phyloP scores from a whole-genome alignment of 2,797 vertebrate species.

The Limnodromus scolopaceus region DNA sequence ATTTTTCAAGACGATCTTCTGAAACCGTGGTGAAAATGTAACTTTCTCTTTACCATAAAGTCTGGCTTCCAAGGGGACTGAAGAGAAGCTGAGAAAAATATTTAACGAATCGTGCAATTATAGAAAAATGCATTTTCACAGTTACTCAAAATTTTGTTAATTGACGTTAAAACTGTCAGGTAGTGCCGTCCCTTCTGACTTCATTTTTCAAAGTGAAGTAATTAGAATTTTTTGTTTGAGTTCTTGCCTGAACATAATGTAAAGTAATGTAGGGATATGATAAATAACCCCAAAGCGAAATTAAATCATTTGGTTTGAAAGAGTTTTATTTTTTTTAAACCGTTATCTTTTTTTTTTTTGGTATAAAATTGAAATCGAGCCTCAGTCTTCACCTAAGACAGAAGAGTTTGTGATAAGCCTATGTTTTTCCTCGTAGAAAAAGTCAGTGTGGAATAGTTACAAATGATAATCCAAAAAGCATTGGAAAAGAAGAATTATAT shows the following conservation, averaged over 20 bases:
- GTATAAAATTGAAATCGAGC: background rate
- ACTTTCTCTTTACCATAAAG: background rate
- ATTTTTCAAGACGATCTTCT: background rate
- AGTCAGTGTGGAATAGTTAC: slow-evolving; percentile 25
- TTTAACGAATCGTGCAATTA: background rate
- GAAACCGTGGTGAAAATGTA: background rate
- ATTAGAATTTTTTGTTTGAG: background rate
- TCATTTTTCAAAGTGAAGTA: background rate
- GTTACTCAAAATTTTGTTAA: background rate
- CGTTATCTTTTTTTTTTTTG: background rate
- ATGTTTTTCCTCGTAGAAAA: background rate
- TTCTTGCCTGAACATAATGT: background rate
- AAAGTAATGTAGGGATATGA: background rate
- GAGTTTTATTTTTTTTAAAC: background rate
- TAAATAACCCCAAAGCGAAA: background rate
- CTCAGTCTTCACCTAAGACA: background rate
- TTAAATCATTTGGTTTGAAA: background rate
- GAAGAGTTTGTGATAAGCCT: background rate
- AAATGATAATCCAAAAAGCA: slow-evolving; percentile 56
- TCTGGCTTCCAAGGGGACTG: background rate
- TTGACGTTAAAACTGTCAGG: background rate
- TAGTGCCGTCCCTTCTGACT: background rate
- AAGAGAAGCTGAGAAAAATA: background rate
- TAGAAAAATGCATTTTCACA: background rate
- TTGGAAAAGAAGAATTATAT: slow-evolving; percentile 20